A percentile compares a stretch with the other conserved stretches of the same genome.
phyloP scores from a whole-genome alignment of 2,113 vertebrate genomes.

The Cyanocitta stelleri region DNA sequence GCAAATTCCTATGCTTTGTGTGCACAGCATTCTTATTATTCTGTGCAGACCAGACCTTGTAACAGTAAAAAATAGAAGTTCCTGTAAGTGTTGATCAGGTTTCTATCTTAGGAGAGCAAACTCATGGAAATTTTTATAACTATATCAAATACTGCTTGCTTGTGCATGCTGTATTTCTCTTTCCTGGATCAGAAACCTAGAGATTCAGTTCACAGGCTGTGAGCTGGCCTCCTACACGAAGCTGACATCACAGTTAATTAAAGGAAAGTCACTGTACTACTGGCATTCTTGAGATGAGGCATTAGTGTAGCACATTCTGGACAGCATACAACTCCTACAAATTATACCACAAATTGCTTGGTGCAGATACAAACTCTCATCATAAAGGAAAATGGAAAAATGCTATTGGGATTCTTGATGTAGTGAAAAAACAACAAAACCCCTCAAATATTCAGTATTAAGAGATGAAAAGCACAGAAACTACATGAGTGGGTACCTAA shows the following conservation, averaged over 20 bases:
- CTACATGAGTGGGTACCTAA: not conserved
- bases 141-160: not conserved
- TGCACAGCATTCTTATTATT: not conserved
- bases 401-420: not conserved
- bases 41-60: not conserved
- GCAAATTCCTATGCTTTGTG: not conserved
- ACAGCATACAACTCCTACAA: slow-evolving; percentile 1
- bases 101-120: slow-evolving; percentile 8
- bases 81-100: not conserved
- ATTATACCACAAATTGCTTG: slow-evolving; percentile 21
- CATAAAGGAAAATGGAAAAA: not conserved
- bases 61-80: not conserved
- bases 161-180: not conserved
- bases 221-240: not conserved
- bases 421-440: not conserved
- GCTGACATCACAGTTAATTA: slow-evolving; percentile 56
- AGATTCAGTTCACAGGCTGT: not conserved
- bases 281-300: slow-evolving; percentile 1
- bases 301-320: not conserved
- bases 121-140: not conserved
- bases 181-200: not conserved
- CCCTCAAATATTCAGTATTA: not conserved
- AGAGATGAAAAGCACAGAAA: not conserved
- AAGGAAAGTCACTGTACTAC: not conserved
- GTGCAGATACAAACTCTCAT: not conserved